phyloP scores from a whole-genome alignment of 2,797 vertebrate species.

The Cheirogaleus major region DNA sequence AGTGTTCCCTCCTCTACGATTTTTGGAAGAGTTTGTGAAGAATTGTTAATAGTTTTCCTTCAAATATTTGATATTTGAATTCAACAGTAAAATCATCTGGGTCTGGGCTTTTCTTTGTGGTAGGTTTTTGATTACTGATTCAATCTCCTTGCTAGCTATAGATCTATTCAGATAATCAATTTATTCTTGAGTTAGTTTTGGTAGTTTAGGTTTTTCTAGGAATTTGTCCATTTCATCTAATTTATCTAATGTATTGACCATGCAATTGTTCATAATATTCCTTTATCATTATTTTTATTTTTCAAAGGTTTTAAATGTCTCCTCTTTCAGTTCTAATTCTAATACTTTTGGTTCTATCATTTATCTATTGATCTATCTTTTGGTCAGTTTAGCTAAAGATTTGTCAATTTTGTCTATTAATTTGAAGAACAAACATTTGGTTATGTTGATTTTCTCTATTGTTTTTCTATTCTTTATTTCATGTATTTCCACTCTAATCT shows the following conservation, averaged over 20 bases:
- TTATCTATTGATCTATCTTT: neutral
- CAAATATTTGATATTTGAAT: neutral
- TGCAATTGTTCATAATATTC: neutral
- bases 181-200: neutral
- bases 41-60: neutral
- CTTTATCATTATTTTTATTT: neutral
- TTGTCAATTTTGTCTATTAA: neutral
- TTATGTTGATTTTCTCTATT: neutral
- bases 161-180: neutral
- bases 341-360: neutral
- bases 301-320: neutral
- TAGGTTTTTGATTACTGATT: neutral
- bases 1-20: neutral
- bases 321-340: neutral
- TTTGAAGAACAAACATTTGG: neutral
- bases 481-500: neutral
- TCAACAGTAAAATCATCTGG: neutral
- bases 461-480: neutral
- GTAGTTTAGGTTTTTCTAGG: neutral
- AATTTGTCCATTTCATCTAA: neutral
- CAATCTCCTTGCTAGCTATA: neutral
- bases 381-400: neutral
- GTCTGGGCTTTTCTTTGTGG: neutral
- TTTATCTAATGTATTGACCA: neutral
- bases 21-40: neutral